Evolutionary conservation across 2,797 vertebrate genomes (phyloP).

Genomic region (Poecilia velifera): DNA sequence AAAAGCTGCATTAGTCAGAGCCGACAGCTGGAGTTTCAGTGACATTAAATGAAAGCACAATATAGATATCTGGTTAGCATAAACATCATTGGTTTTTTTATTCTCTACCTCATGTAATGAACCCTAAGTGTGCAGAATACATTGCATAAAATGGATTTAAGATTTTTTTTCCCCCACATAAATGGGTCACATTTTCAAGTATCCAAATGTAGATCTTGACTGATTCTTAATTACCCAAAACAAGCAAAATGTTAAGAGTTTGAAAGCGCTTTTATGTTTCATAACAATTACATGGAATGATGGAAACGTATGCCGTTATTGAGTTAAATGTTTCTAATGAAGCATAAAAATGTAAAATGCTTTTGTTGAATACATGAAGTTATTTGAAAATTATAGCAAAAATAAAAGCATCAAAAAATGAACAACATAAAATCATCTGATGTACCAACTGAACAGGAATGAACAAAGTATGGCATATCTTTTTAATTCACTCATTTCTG

Average conservation of each 20-base stretch:
- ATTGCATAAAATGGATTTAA: slow-evolving; percentile 5
- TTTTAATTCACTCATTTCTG: background rate
- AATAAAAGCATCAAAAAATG: background rate
- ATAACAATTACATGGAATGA: background rate
- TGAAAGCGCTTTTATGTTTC: background rate
- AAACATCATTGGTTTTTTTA: slow-evolving; percentile 14
- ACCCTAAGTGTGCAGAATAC: slow-evolving; percentile 3
- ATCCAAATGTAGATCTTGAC: background rate
- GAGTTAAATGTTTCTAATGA: background rate
- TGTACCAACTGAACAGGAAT: background rate
- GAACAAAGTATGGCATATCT: background rate
- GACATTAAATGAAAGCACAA: slow-evolving; percentile 42
- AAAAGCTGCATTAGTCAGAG: slow-evolving; percentile 51
- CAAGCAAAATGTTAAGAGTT: background rate
- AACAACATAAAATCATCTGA: background rate
- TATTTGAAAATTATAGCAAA: background rate
- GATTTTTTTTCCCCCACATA: background rate
- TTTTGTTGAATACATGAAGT: background rate
- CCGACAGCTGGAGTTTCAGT: slow-evolving; percentile 22
- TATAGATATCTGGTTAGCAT: slow-evolving; percentile 21
- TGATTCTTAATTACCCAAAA: background rate
- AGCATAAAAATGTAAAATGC: background rate
- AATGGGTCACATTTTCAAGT: background rate
- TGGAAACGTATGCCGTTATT: background rate
- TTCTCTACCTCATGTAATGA: slow-evolving; percentile 12